phyloP scores from a whole-genome alignment of 2,113 vertebrate genomes.

The Ammodramus savannarum region DNA sequence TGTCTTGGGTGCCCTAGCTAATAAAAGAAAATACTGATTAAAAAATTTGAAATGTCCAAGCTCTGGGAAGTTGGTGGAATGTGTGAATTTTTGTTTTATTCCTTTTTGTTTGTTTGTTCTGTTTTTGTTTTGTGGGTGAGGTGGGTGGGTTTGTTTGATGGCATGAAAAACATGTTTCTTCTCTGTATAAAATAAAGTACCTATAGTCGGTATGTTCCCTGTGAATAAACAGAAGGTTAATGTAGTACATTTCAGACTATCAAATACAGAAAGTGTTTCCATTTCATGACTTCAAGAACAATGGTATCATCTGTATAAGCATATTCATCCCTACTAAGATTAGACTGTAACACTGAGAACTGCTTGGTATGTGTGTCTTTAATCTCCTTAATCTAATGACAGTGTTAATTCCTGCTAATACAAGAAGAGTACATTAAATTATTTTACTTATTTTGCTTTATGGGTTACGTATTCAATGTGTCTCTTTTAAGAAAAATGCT shows the following conservation, averaged over 20 bases:
- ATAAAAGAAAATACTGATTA: not conserved
- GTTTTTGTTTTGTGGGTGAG: accelerated
- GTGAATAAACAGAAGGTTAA: not conserved
- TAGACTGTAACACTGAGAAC: not conserved
- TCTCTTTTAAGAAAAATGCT: not conserved
- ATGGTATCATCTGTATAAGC: not conserved
- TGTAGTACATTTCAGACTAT: not conserved
- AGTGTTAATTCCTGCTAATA: not conserved
- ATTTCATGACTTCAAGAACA: not conserved
- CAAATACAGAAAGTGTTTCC: not conserved
- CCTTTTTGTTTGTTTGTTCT: not conserved
- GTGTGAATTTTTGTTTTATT: not conserved
- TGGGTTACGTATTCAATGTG: not conserved
- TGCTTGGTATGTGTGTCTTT: not conserved
- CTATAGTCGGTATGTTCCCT: not conserved
- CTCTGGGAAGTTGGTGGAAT: not conserved
- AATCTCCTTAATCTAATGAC: conserved; percentile 10
- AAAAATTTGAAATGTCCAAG: not conserved
- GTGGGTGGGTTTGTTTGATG: not conserved
- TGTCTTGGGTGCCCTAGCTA: not conserved
- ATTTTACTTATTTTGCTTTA: not conserved
- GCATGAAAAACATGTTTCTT: not conserved
- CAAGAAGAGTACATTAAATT: not conserved
- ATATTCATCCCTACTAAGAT: not conserved
- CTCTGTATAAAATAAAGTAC: not conserved